phyloP scores from a whole-genome alignment of 2,888 invertebrate species.

The Tetramorium bicarinatum region DNA sequence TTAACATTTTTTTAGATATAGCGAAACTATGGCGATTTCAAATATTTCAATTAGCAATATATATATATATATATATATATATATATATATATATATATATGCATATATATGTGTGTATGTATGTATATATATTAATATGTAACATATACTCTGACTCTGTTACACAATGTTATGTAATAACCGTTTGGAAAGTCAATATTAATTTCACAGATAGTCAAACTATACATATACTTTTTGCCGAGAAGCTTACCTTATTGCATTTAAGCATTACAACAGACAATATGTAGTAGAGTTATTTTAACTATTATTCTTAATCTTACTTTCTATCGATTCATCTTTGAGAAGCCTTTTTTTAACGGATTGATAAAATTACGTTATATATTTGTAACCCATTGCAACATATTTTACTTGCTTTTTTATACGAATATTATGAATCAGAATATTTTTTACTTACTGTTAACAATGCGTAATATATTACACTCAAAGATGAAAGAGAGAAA shows the following conservation, averaged over 20 bases:
- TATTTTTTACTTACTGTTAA: slow-evolving; percentile 55
- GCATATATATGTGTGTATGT: slow-evolving; percentile 13
- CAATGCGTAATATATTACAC: slow-evolving; percentile 55
- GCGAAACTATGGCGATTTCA: slow-evolving; percentile 74
- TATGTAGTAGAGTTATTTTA: slow-evolving; percentile 53
- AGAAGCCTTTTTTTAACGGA: slow-evolving; percentile 50
- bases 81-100: slow-evolving; percentile 54
- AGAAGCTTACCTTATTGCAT: slow-evolving; percentile 67
- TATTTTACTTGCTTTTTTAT: slow-evolving; percentile 44
- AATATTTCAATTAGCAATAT: slow-evolving; percentile 55
- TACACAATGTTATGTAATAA: slow-evolving; percentile 69
- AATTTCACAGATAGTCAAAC: slow-evolving; percentile 68
- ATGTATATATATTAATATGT: slow-evolving; percentile 67
- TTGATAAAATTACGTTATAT: slow-evolving; percentile 49
- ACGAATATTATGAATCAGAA: slow-evolving; percentile 46
- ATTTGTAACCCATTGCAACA: slow-evolving; percentile 47
- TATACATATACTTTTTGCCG: slow-evolving; percentile 75
- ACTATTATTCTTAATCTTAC: slow-evolving; percentile 60
- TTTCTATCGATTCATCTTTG: slow-evolving; percentile 61
- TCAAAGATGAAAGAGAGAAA: slow-evolving; percentile 60
- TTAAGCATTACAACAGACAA: slow-evolving; percentile 61
- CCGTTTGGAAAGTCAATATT: slow-evolving; percentile 69
- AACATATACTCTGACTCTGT: slow-evolving; percentile 78
- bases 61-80: slow-evolving; percentile 57
- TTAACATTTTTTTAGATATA: slow-evolving; percentile 75